Evolutionary conservation across 2,888 invertebrate genomes (phyloP).

Genomic region (Euclidia mi): DNA sequence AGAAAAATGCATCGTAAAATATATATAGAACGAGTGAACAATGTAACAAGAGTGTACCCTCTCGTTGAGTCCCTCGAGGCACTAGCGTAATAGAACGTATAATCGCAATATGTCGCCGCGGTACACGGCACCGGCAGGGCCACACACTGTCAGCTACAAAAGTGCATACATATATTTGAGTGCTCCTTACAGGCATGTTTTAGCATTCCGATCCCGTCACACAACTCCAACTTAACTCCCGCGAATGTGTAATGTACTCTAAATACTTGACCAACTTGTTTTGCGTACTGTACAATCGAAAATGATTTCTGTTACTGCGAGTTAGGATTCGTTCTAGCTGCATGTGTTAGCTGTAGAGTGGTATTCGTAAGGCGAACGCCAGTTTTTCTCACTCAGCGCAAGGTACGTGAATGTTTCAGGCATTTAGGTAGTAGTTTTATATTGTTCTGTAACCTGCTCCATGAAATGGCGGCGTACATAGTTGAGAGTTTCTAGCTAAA

Average conservation of each 20-base stretch:
- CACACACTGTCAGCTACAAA: conserved; percentile 41
- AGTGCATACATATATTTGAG: conserved; percentile 50
- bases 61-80: conserved; percentile 3
- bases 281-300: conserved; percentile 13
- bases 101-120: conserved; percentile 23
- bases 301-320: conserved; percentile 26
- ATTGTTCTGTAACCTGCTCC: conserved; percentile 55
- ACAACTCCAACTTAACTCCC: conserved; percentile 67
- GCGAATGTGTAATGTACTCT: conserved; percentile 73
- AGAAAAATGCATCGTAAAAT: not conserved
- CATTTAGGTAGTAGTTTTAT: conserved; percentile 61
- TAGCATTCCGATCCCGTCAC: conserved; percentile 65
- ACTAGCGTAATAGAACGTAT: conserved; percentile 10
- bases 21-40: conserved; percentile 7
- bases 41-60: conserved; percentile 9
- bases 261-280: conserved; percentile 49
- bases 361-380: conserved; percentile 55
- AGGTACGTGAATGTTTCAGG: conserved; percentile 60
- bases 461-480: conserved; percentile 42
- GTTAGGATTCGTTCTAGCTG: conserved; percentile 24
- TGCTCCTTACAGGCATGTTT: conserved; percentile 48
- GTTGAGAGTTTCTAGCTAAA: conserved; percentile 11
- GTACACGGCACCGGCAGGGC: not conserved
- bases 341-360: conserved; percentile 26
- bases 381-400: conserved; percentile 60